Evolutionary conservation across 1,140 invertebrate genomes (phyloP).

Genomic region (Leptoteleia sp.): DNA sequence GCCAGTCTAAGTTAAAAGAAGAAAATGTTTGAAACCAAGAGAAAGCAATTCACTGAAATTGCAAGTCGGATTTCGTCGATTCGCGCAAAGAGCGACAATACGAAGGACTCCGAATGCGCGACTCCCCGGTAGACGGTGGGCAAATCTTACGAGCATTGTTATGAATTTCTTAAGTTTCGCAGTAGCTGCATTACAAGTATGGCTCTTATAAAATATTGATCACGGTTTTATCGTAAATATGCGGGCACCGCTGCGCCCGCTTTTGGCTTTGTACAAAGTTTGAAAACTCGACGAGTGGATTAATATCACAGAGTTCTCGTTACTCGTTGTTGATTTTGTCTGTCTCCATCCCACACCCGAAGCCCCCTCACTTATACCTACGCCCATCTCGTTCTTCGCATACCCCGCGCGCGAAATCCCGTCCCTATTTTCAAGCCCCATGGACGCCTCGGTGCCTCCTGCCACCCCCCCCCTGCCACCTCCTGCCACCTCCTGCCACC

Average conservation of each 20-base stretch:
- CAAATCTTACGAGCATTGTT: constrained; percentile 60
- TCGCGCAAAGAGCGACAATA: constrained; percentile 53
- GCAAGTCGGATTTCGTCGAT: constrained; percentile 51
- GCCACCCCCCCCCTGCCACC: constrained; percentile 32
- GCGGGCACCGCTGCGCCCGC: constrained; percentile 72
- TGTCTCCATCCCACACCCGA: too few species aligned
- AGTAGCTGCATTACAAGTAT: constrained; percentile 63
- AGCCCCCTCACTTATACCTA: constrained; percentile 59
- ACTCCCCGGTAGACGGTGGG: constrained; percentile 21
- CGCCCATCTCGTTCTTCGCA: constrained; percentile 62
- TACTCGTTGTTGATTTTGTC: too few species aligned
- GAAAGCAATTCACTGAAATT: constrained; percentile 35
- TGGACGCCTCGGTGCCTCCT: constrained; percentile 49
- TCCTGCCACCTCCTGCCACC: too few species aligned
- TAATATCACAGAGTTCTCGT: too few species aligned
- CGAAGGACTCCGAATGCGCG: constrained; percentile 41
- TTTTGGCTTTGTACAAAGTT: constrained; percentile 80
- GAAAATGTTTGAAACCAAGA: constrained; percentile 19
- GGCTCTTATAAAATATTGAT: constrained; percentile 80
- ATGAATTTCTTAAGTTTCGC: constrained; percentile 66
- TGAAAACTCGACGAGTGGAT: too few species aligned
- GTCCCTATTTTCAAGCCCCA: constrained; percentile 49
- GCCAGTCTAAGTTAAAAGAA: background rate
- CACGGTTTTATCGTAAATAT: constrained; percentile 80
- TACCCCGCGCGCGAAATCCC: constrained; percentile 50